phyloP scores from a whole-genome alignment of 2,888 invertebrate species.

The Auanema freiburgensis region DNA sequence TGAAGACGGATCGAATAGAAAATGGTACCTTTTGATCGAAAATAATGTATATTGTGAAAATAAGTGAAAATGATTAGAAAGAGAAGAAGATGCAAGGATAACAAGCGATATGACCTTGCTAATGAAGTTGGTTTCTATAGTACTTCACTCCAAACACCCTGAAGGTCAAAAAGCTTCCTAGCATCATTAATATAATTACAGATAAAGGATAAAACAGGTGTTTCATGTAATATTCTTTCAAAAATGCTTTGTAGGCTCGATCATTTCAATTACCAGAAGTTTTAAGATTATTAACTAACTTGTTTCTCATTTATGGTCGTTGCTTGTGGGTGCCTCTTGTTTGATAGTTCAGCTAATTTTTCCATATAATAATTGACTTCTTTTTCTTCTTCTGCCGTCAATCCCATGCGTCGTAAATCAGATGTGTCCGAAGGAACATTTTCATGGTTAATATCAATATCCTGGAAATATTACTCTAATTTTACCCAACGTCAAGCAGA shows the following conservation, averaged over 20 bases:
- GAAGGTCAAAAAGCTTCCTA: slow-evolving; percentile 7
- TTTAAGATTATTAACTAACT: slow-evolving; percentile 15
- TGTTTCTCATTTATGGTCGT: slow-evolving; percentile 18
- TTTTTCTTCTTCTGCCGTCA: slow-evolving; percentile 48
- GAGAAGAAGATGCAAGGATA: no score
- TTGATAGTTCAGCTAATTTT: slow-evolving; percentile 50
- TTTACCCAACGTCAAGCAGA: no score
- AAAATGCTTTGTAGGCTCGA: slow-evolving; percentile 18
- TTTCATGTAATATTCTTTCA: slow-evolving; percentile 8
- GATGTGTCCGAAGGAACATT: not conserved
- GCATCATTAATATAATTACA: slow-evolving; percentile 2
- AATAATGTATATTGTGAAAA: no score
- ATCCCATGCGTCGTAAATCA: slow-evolving; percentile 30
- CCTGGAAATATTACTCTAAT: no score
- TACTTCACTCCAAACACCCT: not conserved
- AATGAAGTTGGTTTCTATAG: not conserved
- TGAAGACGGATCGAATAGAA: not conserved
- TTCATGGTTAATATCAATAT: no score
- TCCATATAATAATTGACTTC: slow-evolving; percentile 54
- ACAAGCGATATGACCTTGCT: no score
- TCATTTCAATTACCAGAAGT: slow-evolving; percentile 9
- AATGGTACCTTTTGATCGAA: no score
- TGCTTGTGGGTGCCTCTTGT: slow-evolving; percentile 39
- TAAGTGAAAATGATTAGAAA: not conserved
- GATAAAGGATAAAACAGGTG: slow-evolving; percentile 12